Base-by-base conservation (phyloP, 2,113 vertebrate genomes). In the Xiphorhynchus elegans region DNA sequence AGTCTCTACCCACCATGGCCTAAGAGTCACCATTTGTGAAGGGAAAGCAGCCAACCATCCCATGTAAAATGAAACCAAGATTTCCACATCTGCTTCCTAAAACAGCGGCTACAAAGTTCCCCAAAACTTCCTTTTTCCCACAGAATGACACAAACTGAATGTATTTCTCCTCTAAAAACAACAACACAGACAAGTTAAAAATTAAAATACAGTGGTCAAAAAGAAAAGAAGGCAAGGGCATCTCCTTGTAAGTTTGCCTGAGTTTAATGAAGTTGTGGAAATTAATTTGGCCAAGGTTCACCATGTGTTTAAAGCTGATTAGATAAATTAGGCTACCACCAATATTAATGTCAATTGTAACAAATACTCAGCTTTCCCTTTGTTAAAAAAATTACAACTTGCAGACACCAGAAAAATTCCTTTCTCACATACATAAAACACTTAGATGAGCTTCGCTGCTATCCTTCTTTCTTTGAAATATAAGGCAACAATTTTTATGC, bases 331-430 rank as follows among this genome's bases (percentile, higher is more conserved):
- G 46, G 25, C 40, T 91, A 64, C 23, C n/a, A 56, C 8, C 11
- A 89, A 68, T 76, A 84, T 82, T 89, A 52, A 50, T 39, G 53
- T 69, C 72, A 69, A 28, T 33, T 33, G 39, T 82, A 87, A 93
- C 46, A 89, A 85, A 91, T 35, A 78, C 4, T 25, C 31, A 87
- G 16, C 15, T 53, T 86, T 63, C 47, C 10, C 60, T 89, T 89
- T 64, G 46, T 69, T 59, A 39, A 91, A 90, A 97, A 91, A 90
- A 97, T 90, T 83, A 80, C 35, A 76, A 47, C 59, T 76, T 80
- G 78, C 29, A 83, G 50, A 35, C 23, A 74, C 28, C 18, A 87
- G 8, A 83, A 50, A 40, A 91, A 87, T 64, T 87, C 63, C 59
- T 58, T 68, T 82, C 70, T 85, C n/a, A 25, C 21, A 50, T 39